A percentile compares a stretch with the other conserved stretches of the same genome.
Evolutionary conservation across 1,140 invertebrate species (phyloP).

Genomic region (Cyclina sinensis): DNA sequence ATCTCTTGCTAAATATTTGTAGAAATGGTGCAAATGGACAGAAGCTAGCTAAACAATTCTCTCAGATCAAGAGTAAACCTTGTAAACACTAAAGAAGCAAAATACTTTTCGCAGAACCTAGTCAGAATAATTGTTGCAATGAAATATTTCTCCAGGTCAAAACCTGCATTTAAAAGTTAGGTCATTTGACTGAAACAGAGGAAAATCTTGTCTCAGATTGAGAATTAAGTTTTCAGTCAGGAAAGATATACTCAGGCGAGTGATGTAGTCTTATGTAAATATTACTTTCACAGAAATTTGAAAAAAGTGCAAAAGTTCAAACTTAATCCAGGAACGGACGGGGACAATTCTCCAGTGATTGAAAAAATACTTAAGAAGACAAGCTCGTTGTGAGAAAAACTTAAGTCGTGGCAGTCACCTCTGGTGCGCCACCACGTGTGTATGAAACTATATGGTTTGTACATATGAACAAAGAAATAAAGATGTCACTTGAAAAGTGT

Average conservation of each 20-base stretch:
- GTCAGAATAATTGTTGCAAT: too few species aligned
- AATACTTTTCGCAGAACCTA: too few species aligned
- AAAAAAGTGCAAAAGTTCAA: background rate
- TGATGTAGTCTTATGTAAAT: too few species aligned
- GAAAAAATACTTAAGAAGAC: conserved; percentile 17
- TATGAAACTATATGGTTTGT: conserved; percentile 24
- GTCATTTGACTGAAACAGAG: too few species aligned
- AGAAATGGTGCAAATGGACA: too few species aligned
- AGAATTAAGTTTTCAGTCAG: background rate
- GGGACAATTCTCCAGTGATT: background rate
- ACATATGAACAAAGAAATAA: conserved; percentile 3
- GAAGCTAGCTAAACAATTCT: too few species aligned
- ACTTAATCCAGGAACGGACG: background rate
- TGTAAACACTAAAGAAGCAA: too few species aligned
- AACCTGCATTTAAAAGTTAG: background rate
- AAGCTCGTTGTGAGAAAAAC: conserved; percentile 4
- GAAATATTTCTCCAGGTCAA: background rate
- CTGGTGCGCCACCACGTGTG: background rate
- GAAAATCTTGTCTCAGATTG: background rate
- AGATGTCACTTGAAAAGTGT: background rate
- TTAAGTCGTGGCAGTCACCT: conserved; percentile 3
- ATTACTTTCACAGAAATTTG: too few species aligned
- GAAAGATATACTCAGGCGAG: background rate
- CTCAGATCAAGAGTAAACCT: too few species aligned
- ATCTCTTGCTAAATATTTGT: too few species aligned